Evolutionary conservation across 1,140 invertebrate genomes (phyloP), one percentile per base, ranked within the genome.

Genomic region (Procambarus virginalis): DNA sequence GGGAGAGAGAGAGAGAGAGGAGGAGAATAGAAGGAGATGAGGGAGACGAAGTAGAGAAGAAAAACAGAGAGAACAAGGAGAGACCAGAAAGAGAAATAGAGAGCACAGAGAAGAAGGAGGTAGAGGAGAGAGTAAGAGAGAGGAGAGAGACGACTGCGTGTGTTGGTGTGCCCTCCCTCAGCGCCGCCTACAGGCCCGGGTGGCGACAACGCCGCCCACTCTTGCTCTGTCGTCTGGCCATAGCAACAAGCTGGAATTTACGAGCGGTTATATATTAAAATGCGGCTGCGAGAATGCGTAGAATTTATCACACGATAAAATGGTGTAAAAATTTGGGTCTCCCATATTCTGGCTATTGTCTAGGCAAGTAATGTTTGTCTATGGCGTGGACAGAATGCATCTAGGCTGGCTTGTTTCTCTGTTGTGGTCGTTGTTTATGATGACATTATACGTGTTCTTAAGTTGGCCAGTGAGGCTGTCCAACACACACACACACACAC

Each of bases 271-370:
- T 81, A 81, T 81, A 81, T 81, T 81, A 81, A 81, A 81, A 81
- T 81, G 79, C 34, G 79, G 79, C 34, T 8, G 79, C 55, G 20
- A 81, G 79, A 81, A 81, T 60, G 79, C 79, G 79, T 58, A 60
- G 79, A 81, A 81, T 81, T 81, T 81, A 81, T 60, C 51, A 81
- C 79, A 49, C 79, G 51, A 81, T 81, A 81, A 81, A 81, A 60
- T 81, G 14, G 34, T 55, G n/a, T 8, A 34, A 81, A 81, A 81
- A 81, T 34, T 79, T 81, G 60, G 79, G 51, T 60, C 51, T 45
- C 48, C 55, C 51, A 81, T 81, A 81, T 81, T 81, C n/a, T 79
- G 49, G 48, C 20, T 46, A 55, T 22, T 55, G 77, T 79, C 77
- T 51, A 46, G 22, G 48, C 17, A n/a, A 49, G 46, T 79, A 79